Evolutionary conservation across 2,888 invertebrate genomes (phyloP), one percentile per base, ranked within the genome.

Genomic region (Drosophila mulleri): DNA sequence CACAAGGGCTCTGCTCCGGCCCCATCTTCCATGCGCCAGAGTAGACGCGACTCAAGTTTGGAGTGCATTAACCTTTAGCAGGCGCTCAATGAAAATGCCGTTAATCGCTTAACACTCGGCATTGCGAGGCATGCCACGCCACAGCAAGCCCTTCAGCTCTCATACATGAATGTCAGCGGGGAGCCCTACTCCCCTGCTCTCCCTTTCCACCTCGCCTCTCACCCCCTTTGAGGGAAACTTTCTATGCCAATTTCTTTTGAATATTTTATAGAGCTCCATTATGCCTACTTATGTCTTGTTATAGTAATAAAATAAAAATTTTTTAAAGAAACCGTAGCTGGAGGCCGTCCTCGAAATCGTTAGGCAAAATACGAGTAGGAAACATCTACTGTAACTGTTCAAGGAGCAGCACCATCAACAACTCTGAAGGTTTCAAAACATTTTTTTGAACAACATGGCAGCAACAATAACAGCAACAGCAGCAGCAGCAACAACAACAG

Each of bases 241-340:
- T 85, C 88, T 80, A 88, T 89, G 88, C 83, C 85, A 88, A 86
- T 89, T 86, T 88, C 88, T 85, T 89, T 86, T 91, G 89, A 84
- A 90, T 91, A 88, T 91, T 91, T 91, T 81, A 90, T 87, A 78
- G 84, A 75, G 82, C 80, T 80, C 89, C 89, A 90, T 90, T 90
- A 90, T 87, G 90, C 83, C 91, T 91, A 91, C 90, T 90, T 90
- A 90, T 90, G 85, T 85, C 85, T 91, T 90, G 91, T 91, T 89
- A 90, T 89, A 89, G 91, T 88, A 91, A 90, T 91, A 88, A 91
- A 90, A 90, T 90, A 85, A 89, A 90, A 91, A 85, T 89, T 23
- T 89, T 75, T 85, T 82, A 89, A 50, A 32, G 26, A n/a, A 88
- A 53, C 50, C 41, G 60, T 69, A 56, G 62, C 45, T 32, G 50